phyloP scores from a whole-genome alignment of 2,797 vertebrate genomes.

The Pseudochromis fuscus region DNA sequence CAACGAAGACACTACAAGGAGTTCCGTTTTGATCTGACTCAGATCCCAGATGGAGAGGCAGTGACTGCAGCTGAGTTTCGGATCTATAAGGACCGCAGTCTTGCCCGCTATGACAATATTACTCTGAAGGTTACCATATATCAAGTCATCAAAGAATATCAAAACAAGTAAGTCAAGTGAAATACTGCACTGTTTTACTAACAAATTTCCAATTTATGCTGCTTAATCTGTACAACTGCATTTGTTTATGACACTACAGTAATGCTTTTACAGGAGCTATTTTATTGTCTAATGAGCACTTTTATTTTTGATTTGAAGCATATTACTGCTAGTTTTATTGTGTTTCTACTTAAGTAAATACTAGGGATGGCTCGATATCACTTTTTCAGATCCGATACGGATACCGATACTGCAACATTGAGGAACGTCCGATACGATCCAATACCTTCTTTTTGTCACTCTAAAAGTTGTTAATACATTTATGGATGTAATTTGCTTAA shows the following conservation, averaged over 20 bases:
- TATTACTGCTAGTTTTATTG: too few species aligned
- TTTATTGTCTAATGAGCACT: not conserved
- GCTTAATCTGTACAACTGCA: not conserved
- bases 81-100: slow-evolving; percentile 97
- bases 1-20: slow-evolving; percentile 98
- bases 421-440: too few species aligned
- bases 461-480: too few species aligned
- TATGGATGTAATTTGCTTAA: too few species aligned
- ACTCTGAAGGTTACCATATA: slow-evolving; percentile 96
- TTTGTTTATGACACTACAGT: not conserved
- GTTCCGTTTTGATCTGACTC: slow-evolving; percentile 98
- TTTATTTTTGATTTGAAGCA: too few species aligned
- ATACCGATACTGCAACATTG: too few species aligned
- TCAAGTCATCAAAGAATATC: slow-evolving; percentile 97
- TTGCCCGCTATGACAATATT: slow-evolving; percentile 93
- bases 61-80: slow-evolving; percentile 98
- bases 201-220: not conserved
- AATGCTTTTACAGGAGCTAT: not conserved
- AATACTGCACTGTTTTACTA: not conserved
- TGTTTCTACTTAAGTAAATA: too few species aligned
- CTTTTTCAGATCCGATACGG: too few species aligned
- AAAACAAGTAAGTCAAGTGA: slow-evolving; percentile 89
- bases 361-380: too few species aligned
- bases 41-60: slow-evolving; percentile 96
- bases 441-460: too few species aligned